phyloP scores from a whole-genome alignment of 2,888 invertebrate genomes.

The Meloe dianella region DNA sequence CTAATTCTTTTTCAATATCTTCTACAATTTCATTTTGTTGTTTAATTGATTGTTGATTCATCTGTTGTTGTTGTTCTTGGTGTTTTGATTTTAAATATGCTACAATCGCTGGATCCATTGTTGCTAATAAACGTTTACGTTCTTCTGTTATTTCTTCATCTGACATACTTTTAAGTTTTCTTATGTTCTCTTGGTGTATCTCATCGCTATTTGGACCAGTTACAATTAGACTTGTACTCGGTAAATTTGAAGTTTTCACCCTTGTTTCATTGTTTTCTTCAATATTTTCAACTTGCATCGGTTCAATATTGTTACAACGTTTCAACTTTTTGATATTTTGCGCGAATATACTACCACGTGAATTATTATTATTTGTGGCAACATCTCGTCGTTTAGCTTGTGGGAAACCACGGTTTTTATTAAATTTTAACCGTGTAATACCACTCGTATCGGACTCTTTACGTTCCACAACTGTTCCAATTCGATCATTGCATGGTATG shows the following conservation, averaged over 20 bases:
- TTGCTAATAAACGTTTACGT: conserved; percentile 69
- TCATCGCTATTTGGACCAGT: conserved; percentile 61
- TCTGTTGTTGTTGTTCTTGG: conserved; percentile 45
- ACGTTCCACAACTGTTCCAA: conserved; percentile 66
- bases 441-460: conserved; percentile 51
- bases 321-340: conserved; percentile 59
- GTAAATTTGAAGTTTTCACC: conserved; percentile 24
- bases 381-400: conserved; percentile 59
- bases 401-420: conserved; percentile 61
- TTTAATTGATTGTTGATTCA: conserved; percentile 47
- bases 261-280: conserved; percentile 40
- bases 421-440: conserved; percentile 41
- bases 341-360: conserved; percentile 63
- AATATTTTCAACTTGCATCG: conserved; percentile 41
- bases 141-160: conserved; percentile 78
- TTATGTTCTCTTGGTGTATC: conserved; percentile 79
- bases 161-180: conserved; percentile 71
- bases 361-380: not conserved
- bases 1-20: conserved; percentile 58
- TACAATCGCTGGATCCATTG: conserved; percentile 71
- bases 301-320: conserved; percentile 34
- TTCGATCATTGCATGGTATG: conserved; percentile 55
- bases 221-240: conserved; percentile 57
- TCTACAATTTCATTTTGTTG: conserved; percentile 54
- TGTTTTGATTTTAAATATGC: conserved; percentile 67